Percentiles rank a stretch among this genome's conserved stretches.
phyloP scores from a whole-genome alignment of 2,113 vertebrate genomes.

The Patagioenas fasciata region DNA sequence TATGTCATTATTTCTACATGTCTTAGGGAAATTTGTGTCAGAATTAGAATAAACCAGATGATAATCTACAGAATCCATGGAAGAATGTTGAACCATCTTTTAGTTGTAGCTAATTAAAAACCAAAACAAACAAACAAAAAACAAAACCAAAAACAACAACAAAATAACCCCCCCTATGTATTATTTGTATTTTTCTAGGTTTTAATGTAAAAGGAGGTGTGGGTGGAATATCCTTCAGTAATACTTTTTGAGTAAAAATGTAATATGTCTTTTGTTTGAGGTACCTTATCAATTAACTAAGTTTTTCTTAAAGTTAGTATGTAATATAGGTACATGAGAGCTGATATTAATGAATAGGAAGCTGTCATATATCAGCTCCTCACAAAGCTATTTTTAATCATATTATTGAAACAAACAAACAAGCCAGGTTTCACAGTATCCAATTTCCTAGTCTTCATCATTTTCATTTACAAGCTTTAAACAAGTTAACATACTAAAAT shows the following conservation, averaged over 20 bases:
- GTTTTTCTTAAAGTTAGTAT: not conserved
- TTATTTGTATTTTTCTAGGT: not conserved
- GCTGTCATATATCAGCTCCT: not conserved
- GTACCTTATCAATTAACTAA: not conserved
- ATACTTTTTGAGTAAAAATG: not conserved
- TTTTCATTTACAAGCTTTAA: not conserved
- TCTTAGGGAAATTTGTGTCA: too few relatives aligned
- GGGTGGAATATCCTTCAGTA: not conserved
- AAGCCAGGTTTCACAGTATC: not conserved
- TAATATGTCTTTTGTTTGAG: not conserved
- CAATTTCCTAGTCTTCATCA: not conserved
- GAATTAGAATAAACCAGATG: too few relatives aligned
- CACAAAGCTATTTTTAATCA: not conserved
- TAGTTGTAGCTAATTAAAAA: not conserved
- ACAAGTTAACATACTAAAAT: not conserved
- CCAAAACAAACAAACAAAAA: not conserved
- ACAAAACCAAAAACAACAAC: too few relatives aligned
- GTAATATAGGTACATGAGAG: not conserved
- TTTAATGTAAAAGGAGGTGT: not conserved
- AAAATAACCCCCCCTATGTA: too few relatives aligned
- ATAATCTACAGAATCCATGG: too few relatives aligned
- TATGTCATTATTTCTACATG: too few relatives aligned
- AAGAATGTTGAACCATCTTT: not conserved
- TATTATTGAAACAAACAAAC: not conserved
- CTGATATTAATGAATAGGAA: not conserved